phyloP scores from a whole-genome alignment of 2,113 vertebrate species.

The Macroglossus sobrinus region DNA sequence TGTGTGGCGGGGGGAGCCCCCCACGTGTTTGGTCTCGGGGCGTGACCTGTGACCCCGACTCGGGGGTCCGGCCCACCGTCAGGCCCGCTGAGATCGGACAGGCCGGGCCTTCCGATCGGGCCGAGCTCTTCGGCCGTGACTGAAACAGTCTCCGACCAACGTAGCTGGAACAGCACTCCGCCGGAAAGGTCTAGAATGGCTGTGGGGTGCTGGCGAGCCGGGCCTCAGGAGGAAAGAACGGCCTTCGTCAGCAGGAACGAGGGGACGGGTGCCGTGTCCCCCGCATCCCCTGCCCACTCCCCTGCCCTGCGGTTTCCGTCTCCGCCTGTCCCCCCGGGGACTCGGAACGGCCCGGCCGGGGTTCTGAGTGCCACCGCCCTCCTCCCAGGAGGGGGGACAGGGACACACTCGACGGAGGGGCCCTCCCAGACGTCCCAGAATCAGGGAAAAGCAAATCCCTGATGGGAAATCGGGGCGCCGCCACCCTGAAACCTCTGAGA shows the following conservation, averaged over 20 bases:
- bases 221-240: not conserved
- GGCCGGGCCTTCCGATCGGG: not conserved
- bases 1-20: not conserved
- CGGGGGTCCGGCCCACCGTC: not conserved
- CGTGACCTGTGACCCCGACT: too few species aligned
- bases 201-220: not conserved
- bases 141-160: not conserved
- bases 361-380: not conserved
- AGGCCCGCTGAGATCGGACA: not conserved
- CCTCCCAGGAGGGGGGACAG: not conserved
- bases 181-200: not conserved
- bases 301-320: not conserved
- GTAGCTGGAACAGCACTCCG: not conserved
- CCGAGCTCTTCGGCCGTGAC: not conserved
- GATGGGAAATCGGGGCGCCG: not conserved
- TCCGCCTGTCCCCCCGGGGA: not conserved
- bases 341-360: not conserved
- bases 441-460: not conserved
- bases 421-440: not conserved
- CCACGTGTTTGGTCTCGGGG: not conserved
- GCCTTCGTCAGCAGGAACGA: not conserved
- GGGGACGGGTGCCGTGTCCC: not conserved
- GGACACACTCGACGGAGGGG: not conserved
- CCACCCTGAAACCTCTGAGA: not conserved
- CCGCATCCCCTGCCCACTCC: fast-evolving